Base-by-base conservation (phyloP, 2,113 vertebrate species). In the Myxocyprinus asiaticus region DNA sequence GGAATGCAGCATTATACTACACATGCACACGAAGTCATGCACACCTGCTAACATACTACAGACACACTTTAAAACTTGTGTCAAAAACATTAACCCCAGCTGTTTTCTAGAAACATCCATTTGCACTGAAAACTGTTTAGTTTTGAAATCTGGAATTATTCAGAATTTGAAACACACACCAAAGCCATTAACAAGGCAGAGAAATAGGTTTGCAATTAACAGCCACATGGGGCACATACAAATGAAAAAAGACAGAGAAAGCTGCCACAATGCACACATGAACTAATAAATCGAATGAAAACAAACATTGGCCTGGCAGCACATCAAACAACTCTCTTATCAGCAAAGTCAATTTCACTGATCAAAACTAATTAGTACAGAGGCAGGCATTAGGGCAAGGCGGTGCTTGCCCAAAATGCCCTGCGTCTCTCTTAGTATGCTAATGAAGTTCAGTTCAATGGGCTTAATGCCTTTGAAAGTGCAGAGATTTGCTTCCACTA, bases 291-390 rank as follows among this genome's bases (percentile, higher is more conserved):
- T 9, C n/a, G 42, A 70, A 61, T 61, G 62, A 51, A 56, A 68
- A 69, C 22, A n/a, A 51, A 83, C n/a, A 76, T 22, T 72, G 55
- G 51, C 66, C 72, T 43, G 53, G 53, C 44, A 44, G 53, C 78
- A 55, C 72, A 71, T 77, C 73, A 80, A 80, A 83, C 22, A 66
- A 66, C 53, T 66, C 72, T 53, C 56, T 83, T 76, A 83, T 72
- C 78, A 65, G 61, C 33, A 42, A 76, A 71, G 78, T 71, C 78
- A 77, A 59, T 76, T 71, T 79, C 45, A 71, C 66, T 77, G 69
- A 77, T 76, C 73, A 72, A 43, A 77, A 80, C 67, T 80, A 83
- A 80, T 83, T 76, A 82, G 48, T 45, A 10, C 55, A 44, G 55
- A 74, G 48, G 81, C 63, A 67, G 12, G 47, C 15, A 64, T 51